phyloP scores from a whole-genome alignment of 2,797 vertebrate species.

The Xiphophorus birchmanni region DNA sequence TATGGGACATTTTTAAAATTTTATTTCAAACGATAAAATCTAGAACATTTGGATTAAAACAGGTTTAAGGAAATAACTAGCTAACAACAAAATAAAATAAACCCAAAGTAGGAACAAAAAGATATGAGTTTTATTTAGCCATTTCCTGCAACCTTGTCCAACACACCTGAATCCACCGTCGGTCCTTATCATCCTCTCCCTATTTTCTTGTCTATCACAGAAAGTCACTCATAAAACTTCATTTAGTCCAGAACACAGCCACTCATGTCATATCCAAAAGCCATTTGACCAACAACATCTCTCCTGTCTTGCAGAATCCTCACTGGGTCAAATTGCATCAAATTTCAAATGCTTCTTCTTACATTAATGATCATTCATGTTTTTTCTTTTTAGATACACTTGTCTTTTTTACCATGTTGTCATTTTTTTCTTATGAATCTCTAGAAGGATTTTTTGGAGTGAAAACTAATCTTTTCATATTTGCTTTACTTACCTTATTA shows the following conservation, averaged over 20 bases:
- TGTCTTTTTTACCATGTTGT: background rate
- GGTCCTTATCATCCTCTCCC: background rate
- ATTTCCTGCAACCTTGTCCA: no score
- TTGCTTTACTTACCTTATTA: conserved; percentile 71
- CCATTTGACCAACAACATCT: no score
- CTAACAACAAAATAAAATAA: background rate
- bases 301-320: background rate
- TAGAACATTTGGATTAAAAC: background rate
- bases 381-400: background rate
- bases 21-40: background rate
- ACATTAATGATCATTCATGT: background rate
- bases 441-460: background rate
- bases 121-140: background rate
- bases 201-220: background rate
- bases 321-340: background rate
- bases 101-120: background rate
- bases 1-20: background rate
- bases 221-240: background rate
- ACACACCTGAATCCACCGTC: accelerated
- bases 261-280: no score
- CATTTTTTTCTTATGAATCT: background rate
- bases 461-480: background rate
- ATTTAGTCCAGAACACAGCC: background rate
- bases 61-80: background rate
- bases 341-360: background rate